These are phyloP conservation scores for Hycleus phaleratus DNA, from an alignment of 1,140 invertebrate species.

Conservation along the genomic window DNA sequence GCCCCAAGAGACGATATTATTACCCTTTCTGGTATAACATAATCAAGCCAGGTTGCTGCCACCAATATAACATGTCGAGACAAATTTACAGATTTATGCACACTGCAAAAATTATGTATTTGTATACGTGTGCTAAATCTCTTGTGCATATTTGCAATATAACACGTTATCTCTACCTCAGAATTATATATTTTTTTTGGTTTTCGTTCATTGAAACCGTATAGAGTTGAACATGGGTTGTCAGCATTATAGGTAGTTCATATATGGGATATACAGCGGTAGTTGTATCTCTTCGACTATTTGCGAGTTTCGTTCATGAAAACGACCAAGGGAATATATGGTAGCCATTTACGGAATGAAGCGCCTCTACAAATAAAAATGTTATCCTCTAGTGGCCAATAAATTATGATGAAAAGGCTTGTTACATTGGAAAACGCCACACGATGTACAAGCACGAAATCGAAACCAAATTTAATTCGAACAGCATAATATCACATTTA, in stretches of 20 bases:
- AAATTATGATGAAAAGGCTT: slow-evolving; percentile 30
- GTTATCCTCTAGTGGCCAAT: slow-evolving; percentile 26
- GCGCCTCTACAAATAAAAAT: slow-evolving; percentile 30
- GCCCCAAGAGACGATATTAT: neutral
- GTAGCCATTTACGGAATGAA: slow-evolving; percentile 29
- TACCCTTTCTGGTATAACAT: neutral
- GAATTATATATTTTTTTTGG: no score
- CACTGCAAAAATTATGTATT: neutral
- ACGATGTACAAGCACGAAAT: slow-evolving; percentile 9
- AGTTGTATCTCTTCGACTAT: slow-evolving; percentile 10
- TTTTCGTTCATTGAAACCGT: no score
- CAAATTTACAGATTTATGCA: no score
- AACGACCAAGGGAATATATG: slow-evolving; percentile 24
- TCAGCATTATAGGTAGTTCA: no score
- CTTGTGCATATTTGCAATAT: slow-evolving; percentile 2
- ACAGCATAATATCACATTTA: slow-evolving; percentile 6
- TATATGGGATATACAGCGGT: no score
- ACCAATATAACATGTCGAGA: neutral
- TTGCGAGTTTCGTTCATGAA: slow-evolving; percentile 24
- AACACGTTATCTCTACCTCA: no score
- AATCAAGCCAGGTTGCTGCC: slow-evolving; percentile 3
- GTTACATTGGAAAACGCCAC: slow-evolving; percentile 12
- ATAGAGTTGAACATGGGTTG: no score
- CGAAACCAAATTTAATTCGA: slow-evolving; percentile 14
- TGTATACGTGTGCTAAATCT: neutral